A percentile compares a stretch with the other conserved stretches of the same genome.
phyloP scores from a whole-genome alignment of 2,113 vertebrate genomes.

The Opisthocomus hoazin region DNA sequence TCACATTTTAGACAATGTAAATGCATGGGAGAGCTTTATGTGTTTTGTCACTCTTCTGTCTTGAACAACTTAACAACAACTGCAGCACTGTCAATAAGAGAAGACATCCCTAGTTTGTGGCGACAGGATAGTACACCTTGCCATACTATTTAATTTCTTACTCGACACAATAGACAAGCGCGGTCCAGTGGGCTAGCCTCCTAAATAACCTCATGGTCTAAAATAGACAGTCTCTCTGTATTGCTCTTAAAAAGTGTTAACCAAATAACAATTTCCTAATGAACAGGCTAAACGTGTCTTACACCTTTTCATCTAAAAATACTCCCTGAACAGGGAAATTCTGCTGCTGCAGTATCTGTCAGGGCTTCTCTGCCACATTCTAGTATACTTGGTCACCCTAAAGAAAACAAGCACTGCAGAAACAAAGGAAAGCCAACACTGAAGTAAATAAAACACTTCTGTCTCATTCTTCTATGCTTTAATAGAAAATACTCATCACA shows the following conservation, averaged over 20 bases:
- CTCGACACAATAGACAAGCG: background rate
- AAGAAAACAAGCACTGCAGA: background rate
- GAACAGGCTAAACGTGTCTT: background rate
- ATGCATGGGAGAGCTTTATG: background rate
- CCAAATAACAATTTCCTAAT: background rate
- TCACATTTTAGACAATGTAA: background rate
- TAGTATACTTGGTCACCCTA: background rate
- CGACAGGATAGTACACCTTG: background rate
- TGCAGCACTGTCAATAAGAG: background rate
- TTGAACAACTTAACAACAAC: background rate
- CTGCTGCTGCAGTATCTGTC: conserved; percentile 1
- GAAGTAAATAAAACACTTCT: conserved; percentile 46
- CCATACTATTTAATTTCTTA: background rate
- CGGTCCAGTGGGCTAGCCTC: background rate
- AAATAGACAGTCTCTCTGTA: background rate
- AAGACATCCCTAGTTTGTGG: background rate
- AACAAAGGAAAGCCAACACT: conserved; percentile 5
- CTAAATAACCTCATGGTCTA: background rate
- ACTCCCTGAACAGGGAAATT: background rate
- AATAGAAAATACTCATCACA: conserved; percentile 24
- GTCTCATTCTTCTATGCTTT: background rate
- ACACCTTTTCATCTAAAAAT: conserved; percentile 34
- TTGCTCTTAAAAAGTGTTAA: background rate
- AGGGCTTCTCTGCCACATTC: background rate
- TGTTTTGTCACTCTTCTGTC: background rate